A percentile compares a stretch with the other conserved stretches of the same genome.
Evolutionary conservation across 2,113 vertebrate genomes (phyloP).

Genomic region (Bos taurus): ARS-UCD2.0 NC_037333.1:99005001-99005500

Average conservation of each 20-base stretch:
- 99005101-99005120: not conserved
- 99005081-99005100: not conserved
- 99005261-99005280: not conserved
- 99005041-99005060: not conserved
- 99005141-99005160: not conserved
- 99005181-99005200: not conserved
- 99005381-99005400: constrained; percentile 38
- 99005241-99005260: not conserved
- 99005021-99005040: not conserved
- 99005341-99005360: not conserved
- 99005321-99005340: not conserved
- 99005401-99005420: constrained; percentile 38
- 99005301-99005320: not conserved
- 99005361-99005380: constrained; percentile 37
- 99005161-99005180: not conserved
- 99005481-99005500: constrained; percentile 38
- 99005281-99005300: not conserved
- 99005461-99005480: constrained; percentile 14
- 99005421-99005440: constrained; percentile 30
- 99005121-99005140: not conserved
- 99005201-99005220: not conserved
- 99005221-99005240: not conserved
- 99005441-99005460: constrained; percentile 1
- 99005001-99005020: not conserved
- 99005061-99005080: not conserved